Base-by-base conservation (phyloP, 2,888 invertebrate genomes). In the Tridacna crocea region DNA sequence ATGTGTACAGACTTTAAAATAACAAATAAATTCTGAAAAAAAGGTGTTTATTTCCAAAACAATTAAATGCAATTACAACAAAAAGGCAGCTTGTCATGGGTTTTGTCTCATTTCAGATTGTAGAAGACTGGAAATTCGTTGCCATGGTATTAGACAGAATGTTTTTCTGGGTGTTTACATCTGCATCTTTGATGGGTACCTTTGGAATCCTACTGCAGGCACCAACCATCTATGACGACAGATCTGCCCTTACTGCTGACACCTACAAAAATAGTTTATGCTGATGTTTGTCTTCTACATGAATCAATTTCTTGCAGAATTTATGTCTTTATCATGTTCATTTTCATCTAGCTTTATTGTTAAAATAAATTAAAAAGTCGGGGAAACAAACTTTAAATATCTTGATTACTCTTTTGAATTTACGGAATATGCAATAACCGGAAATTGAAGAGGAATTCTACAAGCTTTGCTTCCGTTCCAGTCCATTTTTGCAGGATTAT, bases 111-210 rank as follows among this genome's bases (percentile, higher is more conserved):
- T 87, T 80, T 51, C 84, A 94, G 94, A 90, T 91, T 24, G 88
- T 91, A 60, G 93, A 94, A 83, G 94, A 94, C 84, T 94, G 94
- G 94, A 94, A 94, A 81, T 94, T 93, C 81, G 93, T 94, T n/a
- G 94, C 94, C 61, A 92, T 94, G 92, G 94, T 94, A 22, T 82
- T 94, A 22, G 94, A 94, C 83, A 84, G 94, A n/a, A 85, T 94
- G 72, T 94, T 94, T 79, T 91, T 94, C 47, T 92, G 92, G 90
- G 89, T 93, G 68, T 94, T 93, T 85, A 92, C 92, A 10, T 90
- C 91, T 0, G 93, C 93, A 61, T 93, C 93, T 74, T 81, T 93
- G 58, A 92, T 93, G 27, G 94, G 94, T 12, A 93, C 94, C 4
- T 92, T 92, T 72, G 93, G 93, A 47, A 93, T 94, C 79, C 92